phyloP scores from a whole-genome alignment of 2,113 vertebrate species.

The Chaetodon auriga region DNA sequence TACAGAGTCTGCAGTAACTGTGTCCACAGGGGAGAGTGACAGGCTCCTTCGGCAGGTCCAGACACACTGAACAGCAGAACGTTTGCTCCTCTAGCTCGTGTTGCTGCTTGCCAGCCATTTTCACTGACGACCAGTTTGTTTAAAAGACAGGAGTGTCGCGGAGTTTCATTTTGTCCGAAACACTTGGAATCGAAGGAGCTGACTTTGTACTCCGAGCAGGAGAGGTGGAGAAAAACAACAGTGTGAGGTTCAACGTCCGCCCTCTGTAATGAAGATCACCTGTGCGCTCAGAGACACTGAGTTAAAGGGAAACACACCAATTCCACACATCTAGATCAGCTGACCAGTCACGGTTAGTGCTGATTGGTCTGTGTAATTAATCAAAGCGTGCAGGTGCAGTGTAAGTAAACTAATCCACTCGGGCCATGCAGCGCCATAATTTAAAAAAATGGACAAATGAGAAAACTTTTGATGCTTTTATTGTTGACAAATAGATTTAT shows the following conservation, averaged over 20 bases:
- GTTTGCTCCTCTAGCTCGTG: not conserved
- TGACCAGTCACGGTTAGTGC: no score
- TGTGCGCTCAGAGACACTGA: no score
- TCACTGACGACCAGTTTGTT: no score
- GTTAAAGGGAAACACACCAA: no score
- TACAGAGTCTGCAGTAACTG: slow-evolving; percentile 44
- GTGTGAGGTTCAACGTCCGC: no score
- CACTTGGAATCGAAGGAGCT: no score
- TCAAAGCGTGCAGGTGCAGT: not conserved
- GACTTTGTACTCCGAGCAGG: no score
- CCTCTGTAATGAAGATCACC: no score
- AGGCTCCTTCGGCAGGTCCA: slow-evolving; percentile 29
- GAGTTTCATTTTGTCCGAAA: not conserved
- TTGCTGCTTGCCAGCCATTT: slow-evolving; percentile 6
- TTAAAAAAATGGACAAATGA: not conserved
- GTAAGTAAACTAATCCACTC: not conserved
- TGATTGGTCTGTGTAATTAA: not conserved
- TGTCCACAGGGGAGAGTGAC: slow-evolving; percentile 45
- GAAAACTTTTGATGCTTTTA: slow-evolving; percentile 4
- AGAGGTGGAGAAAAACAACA: no score
- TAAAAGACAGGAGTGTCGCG: no score
- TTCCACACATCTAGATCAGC: no score
- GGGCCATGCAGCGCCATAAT: not conserved
- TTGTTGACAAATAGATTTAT: not conserved
- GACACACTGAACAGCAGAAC: slow-evolving; percentile 45